Base-by-base conservation (phyloP, 2,888 invertebrate genomes). In the Dichetophora obliterata region DNA sequence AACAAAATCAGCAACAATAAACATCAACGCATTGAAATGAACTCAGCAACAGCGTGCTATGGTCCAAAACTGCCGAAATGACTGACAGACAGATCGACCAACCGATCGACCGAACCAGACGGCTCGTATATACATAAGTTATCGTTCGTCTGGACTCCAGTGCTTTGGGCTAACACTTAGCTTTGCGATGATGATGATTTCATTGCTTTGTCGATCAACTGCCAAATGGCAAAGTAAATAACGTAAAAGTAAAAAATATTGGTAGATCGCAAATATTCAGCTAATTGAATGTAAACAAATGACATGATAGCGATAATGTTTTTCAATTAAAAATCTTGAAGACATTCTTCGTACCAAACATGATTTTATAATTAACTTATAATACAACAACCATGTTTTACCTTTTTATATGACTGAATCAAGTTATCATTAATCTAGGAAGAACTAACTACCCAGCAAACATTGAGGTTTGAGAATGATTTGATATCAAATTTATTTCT, bases 211-310 rank as follows among this genome's bases (percentile, higher is more conserved):
- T n/a, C n/a, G 61, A 48, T 24, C 59, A 19, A 72, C 43, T 72
- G 72, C 48, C 37, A 72, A 72, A 61, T 72, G 61, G 43, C 37
- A 37, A 61, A 22, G n/a, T 27, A 72, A 72, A 72, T 59, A 72
- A 54, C 31, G 63, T 16, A 5, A 31, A 31, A 27, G 31, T 9
- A n/a, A 63, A 31, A 63, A 24, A 31, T 31, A 31, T 31, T n/a
- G n/a, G 31, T 31, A 31, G 31, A 31, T 63, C 63, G 63, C 63
- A 9, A 43, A 63, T 63, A 27, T 27, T n/a, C 27, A 63, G 63
- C 31, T 63, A 31, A 63, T 31, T 63, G 31, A 31, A 63, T 63
- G 63, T 63, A 63, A 63, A 63, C 63, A 63, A 63, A 63, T 24
- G n/a, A 8, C 4, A 8, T 14, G 63, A 34, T 63, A 4, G 63